These are phyloP conservation scores for Podotricha telesiphe DNA, from an alignment of 2,888 invertebrate genomes.

Conservation along the genomic window DNA sequence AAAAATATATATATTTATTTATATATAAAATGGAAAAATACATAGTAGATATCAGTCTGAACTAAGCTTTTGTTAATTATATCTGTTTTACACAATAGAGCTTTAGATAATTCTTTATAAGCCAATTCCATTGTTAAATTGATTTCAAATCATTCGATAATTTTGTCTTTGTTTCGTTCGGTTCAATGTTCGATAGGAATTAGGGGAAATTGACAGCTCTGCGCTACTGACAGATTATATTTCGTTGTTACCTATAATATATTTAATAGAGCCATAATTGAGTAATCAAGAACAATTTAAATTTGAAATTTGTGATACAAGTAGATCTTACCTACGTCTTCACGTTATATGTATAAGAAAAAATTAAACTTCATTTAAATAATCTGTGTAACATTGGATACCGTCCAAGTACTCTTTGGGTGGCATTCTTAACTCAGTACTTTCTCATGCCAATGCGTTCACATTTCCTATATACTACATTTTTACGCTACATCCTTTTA, in stretches of 20 bases:
- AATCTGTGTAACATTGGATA: too few relatives aligned
- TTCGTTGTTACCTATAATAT: neutral
- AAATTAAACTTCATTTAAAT: too few relatives aligned
- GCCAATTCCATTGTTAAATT: constrained; percentile 39
- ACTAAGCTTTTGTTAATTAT: neutral
- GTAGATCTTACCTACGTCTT: too few relatives aligned
- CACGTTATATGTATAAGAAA: too few relatives aligned
- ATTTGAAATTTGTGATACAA: too few relatives aligned
- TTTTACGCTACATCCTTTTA: neutral
- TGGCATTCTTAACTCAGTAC: too few relatives aligned
- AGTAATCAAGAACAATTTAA: neutral
- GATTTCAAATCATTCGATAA: constrained; percentile 30
- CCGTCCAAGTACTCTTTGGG: too few relatives aligned
- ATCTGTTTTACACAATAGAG: constrained; percentile 26
- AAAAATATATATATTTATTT: too few relatives aligned
- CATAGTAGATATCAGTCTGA: neutral
- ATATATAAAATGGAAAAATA: too few relatives aligned
- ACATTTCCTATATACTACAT: neutral
- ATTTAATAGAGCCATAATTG: neutral
- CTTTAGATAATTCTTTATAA: constrained; percentile 9
- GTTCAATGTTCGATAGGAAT: constrained; percentile 28
- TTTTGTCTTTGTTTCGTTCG: constrained; percentile 3
- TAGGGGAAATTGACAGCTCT: constrained; percentile 24
- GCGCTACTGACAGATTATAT: neutral
- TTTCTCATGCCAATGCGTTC: too few relatives aligned